phyloP scores from a whole-genome alignment of 2,113 vertebrate species.

The Brienomyrus brachyistius region DNA sequence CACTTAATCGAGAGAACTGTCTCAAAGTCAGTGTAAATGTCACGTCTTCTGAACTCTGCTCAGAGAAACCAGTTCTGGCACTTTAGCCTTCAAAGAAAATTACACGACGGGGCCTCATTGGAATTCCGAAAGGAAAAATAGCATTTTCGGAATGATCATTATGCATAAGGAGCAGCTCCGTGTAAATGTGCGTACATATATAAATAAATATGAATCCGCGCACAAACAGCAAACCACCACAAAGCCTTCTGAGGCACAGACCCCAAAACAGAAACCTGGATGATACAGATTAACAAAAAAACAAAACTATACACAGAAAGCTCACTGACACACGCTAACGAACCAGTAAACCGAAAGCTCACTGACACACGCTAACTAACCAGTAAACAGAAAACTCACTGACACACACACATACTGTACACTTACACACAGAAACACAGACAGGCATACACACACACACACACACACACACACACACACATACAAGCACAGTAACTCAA shows the following conservation, averaged over 20 bases:
- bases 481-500: slow-evolving; percentile 17
- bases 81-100: neutral
- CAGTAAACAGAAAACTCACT: neutral
- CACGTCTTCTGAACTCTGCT: neutral
- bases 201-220: neutral
- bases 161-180: neutral
- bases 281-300: neutral
- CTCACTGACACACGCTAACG: neutral
- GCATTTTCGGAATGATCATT: neutral
- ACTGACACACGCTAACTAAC: neutral
- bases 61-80: neutral
- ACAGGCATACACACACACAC: neutral
- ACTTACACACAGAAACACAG: neutral
- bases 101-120: neutral
- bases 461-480: neutral
- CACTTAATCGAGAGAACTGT: neutral
- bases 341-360: neutral
- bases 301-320: neutral
- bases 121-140: neutral
- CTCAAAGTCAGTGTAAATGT: slow-evolving; percentile 16
- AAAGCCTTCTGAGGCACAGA: neutral
- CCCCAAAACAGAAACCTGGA: neutral
- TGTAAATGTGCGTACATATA: neutral
- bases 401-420: neutral
- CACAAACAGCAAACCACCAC: neutral